Evolutionary conservation across 2,113 vertebrate genomes (phyloP).

Genomic region (Jacana jacana): DNA sequence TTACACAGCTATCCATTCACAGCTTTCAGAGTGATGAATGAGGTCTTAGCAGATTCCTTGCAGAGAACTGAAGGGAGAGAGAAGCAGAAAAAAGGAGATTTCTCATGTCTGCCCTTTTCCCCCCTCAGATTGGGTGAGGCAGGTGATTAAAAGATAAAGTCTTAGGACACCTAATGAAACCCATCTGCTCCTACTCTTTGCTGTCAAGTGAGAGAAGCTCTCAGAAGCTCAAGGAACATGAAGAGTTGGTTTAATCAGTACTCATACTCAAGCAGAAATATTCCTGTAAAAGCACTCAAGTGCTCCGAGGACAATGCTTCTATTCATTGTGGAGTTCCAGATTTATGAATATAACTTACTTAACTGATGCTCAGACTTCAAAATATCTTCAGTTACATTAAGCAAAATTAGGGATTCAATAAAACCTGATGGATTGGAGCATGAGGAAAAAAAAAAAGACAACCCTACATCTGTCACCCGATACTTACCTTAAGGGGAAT

Average conservation of each 20-base stretch:
- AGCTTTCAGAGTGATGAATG: conserved; percentile 79
- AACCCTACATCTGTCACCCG: background rate
- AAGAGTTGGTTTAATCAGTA: conserved; percentile 26
- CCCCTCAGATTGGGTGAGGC: conserved; percentile 25
- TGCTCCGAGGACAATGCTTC: background rate
- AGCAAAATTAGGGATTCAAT: conserved; percentile 7
- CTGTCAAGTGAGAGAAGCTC: conserved; percentile 28
- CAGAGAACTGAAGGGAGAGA: conserved; percentile 52
- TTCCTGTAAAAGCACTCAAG: background rate
- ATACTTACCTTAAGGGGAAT: background rate
- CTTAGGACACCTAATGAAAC: conserved; percentile 63
- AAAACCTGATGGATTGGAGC: background rate
- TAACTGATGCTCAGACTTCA: background rate
- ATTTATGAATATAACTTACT: background rate
- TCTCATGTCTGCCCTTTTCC: conserved; percentile 62
- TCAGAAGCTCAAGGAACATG: conserved; percentile 19
- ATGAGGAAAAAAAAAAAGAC: background rate
- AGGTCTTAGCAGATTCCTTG: conserved; percentile 75
- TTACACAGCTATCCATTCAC: conserved; percentile 80
- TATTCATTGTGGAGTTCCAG: background rate
- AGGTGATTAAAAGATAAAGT: conserved; percentile 65
- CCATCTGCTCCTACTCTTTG: conserved; percentile 49
- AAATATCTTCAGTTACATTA: background rate
- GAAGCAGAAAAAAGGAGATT: conserved; percentile 41
- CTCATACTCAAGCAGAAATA: background rate